These are phyloP conservation scores for Autographa pulchrina DNA, from an alignment of 2,888 invertebrate species.

Conservation along the genomic window DNA sequence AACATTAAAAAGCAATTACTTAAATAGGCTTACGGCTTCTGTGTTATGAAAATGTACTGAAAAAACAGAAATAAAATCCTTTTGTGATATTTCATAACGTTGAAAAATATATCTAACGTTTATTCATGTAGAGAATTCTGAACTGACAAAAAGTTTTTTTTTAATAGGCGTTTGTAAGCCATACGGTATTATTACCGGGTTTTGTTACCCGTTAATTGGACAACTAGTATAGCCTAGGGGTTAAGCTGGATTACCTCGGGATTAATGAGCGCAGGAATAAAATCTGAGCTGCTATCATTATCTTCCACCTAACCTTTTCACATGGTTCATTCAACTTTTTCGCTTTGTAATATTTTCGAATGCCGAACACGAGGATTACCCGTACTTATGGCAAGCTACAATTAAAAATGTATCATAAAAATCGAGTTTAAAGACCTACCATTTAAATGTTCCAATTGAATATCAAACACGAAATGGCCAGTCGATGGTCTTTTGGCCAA, in stretches of 20 bases:
- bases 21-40: slow-evolving; percentile 23
- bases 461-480: slow-evolving; percentile 14
- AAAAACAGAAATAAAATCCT: background rate
- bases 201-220: slow-evolving; percentile 7
- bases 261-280: background rate
- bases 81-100: background rate
- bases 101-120: background rate
- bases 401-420: background rate
- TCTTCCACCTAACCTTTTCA: background rate
- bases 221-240: background rate
- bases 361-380: too few relatives aligned
- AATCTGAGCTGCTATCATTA: background rate
- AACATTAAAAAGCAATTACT: slow-evolving; percentile 50
- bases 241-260: background rate
- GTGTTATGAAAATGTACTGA: background rate
- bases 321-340: background rate
- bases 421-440: background rate
- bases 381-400: too few relatives aligned
- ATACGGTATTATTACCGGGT: background rate
- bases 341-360: background rate
- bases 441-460: slow-evolving; percentile 2
- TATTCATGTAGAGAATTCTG: background rate
- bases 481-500: slow-evolving; percentile 13
- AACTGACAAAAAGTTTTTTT: background rate
- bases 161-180: background rate